These are phyloP conservation scores for Halyomorpha halys DNA, from an alignment of 1,140 invertebrate species.

Conservation along the genomic window DNA sequence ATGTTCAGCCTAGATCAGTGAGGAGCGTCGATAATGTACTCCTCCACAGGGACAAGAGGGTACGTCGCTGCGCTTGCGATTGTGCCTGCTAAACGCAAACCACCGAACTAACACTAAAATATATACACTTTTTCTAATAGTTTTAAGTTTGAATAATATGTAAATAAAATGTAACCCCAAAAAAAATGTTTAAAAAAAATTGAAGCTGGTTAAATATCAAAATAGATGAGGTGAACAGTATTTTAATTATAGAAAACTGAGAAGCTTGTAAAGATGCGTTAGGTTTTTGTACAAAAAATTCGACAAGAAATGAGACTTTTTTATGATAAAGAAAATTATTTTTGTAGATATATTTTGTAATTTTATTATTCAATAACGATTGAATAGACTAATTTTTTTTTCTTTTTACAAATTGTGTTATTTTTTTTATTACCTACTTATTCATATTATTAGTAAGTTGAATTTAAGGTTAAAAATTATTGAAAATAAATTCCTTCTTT, in stretches of 20 bases:
- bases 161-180: constrained; percentile 1
- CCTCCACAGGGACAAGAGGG: constrained; percentile 31
- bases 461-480: too few species aligned
- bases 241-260: too few species aligned
- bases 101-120: background rate
- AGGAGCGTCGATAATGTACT: constrained; percentile 30
- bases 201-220: constrained; percentile 9
- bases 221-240: constrained; percentile 2
- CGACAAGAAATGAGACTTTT: background rate
- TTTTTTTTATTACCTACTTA: too few species aligned
- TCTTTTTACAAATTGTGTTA: too few species aligned
- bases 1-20: constrained; percentile 32
- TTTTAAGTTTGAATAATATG: background rate
- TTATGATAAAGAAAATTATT: constrained; percentile 2
- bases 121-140: too few species aligned
- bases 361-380: background rate
- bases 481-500: too few species aligned
- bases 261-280: background rate
- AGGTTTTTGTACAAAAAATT: constrained; percentile 5
- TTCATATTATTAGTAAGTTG: too few species aligned
- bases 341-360: constrained; percentile 17
- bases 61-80: constrained; percentile 33
- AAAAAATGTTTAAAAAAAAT: background rate
- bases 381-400: too few species aligned
- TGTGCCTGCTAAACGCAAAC: constrained; percentile 30